Evolutionary conservation across 2,888 invertebrate species (phyloP).

Genomic region (Philaethria dido): DNA sequence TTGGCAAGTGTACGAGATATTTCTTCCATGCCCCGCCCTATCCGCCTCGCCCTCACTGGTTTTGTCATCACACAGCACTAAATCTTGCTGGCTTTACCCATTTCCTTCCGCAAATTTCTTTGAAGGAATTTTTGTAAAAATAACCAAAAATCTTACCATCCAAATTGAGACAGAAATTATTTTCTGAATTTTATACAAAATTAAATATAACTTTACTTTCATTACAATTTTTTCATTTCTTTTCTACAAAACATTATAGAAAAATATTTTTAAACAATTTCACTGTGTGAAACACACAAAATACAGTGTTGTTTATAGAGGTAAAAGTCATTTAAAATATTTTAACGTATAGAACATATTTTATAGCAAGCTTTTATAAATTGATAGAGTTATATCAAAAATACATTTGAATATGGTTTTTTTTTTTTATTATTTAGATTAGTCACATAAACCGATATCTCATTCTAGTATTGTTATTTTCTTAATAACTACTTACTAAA

Average conservation of each 20-base stretch:
- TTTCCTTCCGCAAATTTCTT: constrained; percentile 59
- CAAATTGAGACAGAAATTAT: constrained; percentile 10
- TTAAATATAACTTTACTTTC: not conserved
- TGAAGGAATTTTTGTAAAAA: constrained; percentile 39
- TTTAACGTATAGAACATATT: not conserved
- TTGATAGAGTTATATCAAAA: not conserved
- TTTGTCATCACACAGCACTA: constrained; percentile 71
- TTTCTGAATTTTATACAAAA: constrained; percentile 16
- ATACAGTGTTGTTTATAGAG: not conserved
- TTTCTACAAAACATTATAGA: not conserved
- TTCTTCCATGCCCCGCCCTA: constrained; percentile 59
- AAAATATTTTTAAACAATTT: not conserved
- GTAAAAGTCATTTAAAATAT: not conserved
- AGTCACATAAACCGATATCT: too few relatives aligned
- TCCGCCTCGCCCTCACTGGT: constrained; percentile 60
- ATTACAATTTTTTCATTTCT: not conserved
- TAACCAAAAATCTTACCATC: constrained; percentile 34
- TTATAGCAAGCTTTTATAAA: not conserved
- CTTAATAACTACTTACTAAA: too few relatives aligned
- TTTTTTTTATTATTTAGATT: too few relatives aligned
- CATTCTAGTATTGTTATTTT: too few relatives aligned
- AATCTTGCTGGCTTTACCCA: constrained; percentile 68
- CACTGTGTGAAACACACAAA: not conserved
- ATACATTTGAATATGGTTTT: not conserved
- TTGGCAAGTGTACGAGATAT: constrained; percentile 65